These are phyloP conservation scores for Gymnothorax javanicus DNA, from an alignment of 2,797 vertebrate species.

Conservation along the genomic window DNA sequence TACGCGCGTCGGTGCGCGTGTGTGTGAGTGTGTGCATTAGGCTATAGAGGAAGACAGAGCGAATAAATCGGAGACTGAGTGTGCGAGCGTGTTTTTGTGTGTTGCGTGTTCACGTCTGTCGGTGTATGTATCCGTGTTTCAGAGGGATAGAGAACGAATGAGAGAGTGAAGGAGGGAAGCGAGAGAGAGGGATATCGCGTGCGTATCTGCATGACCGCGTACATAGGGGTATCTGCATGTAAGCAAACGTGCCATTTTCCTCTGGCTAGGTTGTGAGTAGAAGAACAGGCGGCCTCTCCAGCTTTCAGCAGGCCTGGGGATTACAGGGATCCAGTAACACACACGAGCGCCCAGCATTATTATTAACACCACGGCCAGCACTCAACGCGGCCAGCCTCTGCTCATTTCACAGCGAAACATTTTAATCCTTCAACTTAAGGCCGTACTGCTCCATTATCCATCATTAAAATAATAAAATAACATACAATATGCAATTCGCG, in stretches of 20 bases:
- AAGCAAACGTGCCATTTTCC: constrained; percentile 18
- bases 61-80: no score
- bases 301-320: constrained; percentile 12
- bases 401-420: not conserved
- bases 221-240: not conserved
- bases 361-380: constrained; percentile 35
- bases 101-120: no score
- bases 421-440: not conserved
- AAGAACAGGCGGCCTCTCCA: constrained; percentile 26
- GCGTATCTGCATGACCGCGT: constrained; percentile 35
- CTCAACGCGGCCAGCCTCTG: constrained; percentile 29
- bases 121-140: no score
- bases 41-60: no score
- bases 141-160: not conserved
- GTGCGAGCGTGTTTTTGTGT: no score
- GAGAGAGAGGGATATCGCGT: constrained; percentile 1
- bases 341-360: constrained; percentile 34
- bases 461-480: not conserved
- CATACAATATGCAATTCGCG: not conserved
- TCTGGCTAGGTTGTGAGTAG: constrained; percentile 29
- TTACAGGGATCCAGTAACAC: constrained; percentile 22
- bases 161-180: not conserved
- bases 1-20: no score
- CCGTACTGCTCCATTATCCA: not conserved
- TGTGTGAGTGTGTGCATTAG: no score